These are phyloP conservation scores for Brachypodius melanocephalos DNA, from an alignment of 2,113 vertebrate genomes.

Conservation along the genomic window DNA sequence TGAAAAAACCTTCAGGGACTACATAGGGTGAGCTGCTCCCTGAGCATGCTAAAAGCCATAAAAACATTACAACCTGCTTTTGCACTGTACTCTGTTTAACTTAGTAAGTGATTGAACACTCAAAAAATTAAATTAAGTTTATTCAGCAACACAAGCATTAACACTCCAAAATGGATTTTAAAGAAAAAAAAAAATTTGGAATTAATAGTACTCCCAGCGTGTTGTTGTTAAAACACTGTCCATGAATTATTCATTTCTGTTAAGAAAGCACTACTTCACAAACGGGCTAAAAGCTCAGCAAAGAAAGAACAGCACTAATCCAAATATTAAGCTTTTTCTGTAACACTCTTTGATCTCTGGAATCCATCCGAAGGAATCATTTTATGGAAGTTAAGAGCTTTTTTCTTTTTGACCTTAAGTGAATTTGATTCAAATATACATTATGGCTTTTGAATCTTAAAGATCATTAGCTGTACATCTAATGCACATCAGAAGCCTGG, in stretches of 20 bases:
- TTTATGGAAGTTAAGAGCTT: slow-evolving; percentile 62
- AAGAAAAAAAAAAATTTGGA: slow-evolving; percentile 19
- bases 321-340: slow-evolving; percentile 72
- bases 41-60: not conserved
- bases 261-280: slow-evolving; percentile 58
- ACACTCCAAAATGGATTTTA: not conserved
- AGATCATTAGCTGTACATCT: slow-evolving; percentile 56
- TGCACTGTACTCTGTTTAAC: not conserved
- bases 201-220: slow-evolving; percentile 56
- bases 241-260: slow-evolving; percentile 68
- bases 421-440: slow-evolving; percentile 66
- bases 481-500: not conserved
- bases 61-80: not conserved
- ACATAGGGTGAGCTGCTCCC: not conserved
- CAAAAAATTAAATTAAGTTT: not conserved
- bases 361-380: slow-evolving; percentile 62
- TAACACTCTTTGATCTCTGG: slow-evolving; percentile 69
- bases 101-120: not conserved
- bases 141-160: slow-evolving; percentile 13
- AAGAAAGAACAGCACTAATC: slow-evolving; percentile 66
- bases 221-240: slow-evolving; percentile 44
- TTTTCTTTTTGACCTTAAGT: slow-evolving; percentile 60
- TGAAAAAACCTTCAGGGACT: not conserved
- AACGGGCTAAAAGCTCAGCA: slow-evolving; percentile 65
- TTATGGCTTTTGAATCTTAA: slow-evolving; percentile 57